A percentile compares a stretch with the other conserved stretches of the same genome.
Evolutionary conservation across 23 tunicate species (phyloP).

Genomic region (Trididemnum nubilum): DNA sequence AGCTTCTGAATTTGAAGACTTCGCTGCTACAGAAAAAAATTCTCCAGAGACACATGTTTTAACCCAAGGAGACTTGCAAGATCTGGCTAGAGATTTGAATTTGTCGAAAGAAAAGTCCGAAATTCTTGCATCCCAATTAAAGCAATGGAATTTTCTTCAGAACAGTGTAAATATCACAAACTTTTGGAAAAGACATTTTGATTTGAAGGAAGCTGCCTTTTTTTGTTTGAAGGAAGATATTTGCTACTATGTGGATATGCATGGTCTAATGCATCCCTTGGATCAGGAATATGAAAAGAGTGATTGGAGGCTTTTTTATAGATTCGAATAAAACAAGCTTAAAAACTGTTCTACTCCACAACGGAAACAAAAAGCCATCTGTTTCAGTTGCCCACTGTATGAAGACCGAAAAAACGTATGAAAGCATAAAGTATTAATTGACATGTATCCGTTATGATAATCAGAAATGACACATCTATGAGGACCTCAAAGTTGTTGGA

Average conservation of each 20-base stretch:
- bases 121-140: too few relatives aligned
- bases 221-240: background rate
- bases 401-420: background rate
- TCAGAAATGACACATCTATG: slow-evolving; percentile 25
- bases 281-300: background rate
- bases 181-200: background rate
- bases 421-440: background rate
- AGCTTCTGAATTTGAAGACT: background rate
- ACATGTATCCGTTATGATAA: background rate
- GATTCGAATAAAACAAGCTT: slow-evolving; percentile 20
- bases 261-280: background rate
- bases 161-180: too few relatives aligned
- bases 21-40: background rate
- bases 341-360: slow-evolving; percentile 30
- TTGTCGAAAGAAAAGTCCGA: too few relatives aligned
- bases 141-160: slow-evolving; percentile 6
- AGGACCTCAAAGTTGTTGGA: too few relatives aligned
- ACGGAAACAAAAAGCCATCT: slow-evolving; percentile 10
- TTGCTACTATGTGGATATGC: background rate
- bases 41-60: background rate
- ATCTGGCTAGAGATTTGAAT: too few relatives aligned
- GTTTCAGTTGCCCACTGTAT: background rate
- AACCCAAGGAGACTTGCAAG: too few relatives aligned
- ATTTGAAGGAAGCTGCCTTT: background rate
- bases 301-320: slow-evolving; percentile 23